Conservation (phyloP, 2,113 vertebrate species). For the Coptodon bakossiorum region DNA sequence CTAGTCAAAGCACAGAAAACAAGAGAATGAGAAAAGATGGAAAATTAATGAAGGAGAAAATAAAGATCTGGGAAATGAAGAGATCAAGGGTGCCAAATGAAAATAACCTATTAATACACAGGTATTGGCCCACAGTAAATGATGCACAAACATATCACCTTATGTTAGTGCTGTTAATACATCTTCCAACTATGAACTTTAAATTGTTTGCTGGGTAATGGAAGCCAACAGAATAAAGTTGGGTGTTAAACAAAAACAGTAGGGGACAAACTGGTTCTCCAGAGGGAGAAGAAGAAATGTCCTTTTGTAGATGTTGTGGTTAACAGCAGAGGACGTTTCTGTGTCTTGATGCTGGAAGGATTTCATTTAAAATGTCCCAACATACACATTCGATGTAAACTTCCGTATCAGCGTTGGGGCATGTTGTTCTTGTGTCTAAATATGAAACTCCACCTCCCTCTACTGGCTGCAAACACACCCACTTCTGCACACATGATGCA, state of each 20-base stretch:
- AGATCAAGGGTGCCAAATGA: neutral
- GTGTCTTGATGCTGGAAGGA: neutral
- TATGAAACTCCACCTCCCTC: constrained; percentile 28
- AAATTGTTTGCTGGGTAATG: neutral
- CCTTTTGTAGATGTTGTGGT: neutral
- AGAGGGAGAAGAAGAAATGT: neutral
- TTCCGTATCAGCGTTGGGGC: neutral
- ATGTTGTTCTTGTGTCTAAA: neutral
- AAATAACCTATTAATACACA: neutral
- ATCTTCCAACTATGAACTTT: neutral
- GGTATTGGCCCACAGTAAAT: neutral
- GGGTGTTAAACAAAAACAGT: neutral
- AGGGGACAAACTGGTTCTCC: neutral
- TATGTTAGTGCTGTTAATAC: neutral
- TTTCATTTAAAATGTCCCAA: neutral
- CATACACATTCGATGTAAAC: neutral
- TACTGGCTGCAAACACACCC: constrained; percentile 10
- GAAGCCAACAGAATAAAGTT: neutral
- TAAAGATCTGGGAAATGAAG: neutral
- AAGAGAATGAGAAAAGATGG: neutral
- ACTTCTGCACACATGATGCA: neutral
- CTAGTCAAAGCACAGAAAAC: neutral
- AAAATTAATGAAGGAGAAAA: neutral
- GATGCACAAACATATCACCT: neutral
- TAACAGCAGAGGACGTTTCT: neutral